Percentiles rank a stretch among this genome's conserved stretches.
phyloP scores from a whole-genome alignment of 2,888 invertebrate species.

The Thymelicus acteon region DNA sequence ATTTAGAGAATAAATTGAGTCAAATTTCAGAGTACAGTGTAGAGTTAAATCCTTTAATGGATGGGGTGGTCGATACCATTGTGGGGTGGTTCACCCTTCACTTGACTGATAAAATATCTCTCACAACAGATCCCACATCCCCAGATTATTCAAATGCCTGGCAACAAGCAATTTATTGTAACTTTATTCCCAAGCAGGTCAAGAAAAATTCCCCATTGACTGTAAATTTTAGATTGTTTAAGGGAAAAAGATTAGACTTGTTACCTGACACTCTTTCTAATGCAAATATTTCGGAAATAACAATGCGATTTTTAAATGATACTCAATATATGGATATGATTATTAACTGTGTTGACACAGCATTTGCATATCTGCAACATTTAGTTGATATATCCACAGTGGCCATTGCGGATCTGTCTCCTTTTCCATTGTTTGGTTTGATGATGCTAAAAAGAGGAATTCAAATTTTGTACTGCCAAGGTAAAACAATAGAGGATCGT shows the following conservation, averaged over 20 bases:
- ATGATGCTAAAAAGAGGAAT: constrained; percentile 80
- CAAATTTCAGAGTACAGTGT: constrained; percentile 66
- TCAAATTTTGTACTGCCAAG: constrained; percentile 73
- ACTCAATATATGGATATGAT: constrained; percentile 71
- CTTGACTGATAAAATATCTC: constrained; percentile 85
- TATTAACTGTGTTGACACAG: constrained; percentile 62
- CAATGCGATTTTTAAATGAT: constrained; percentile 80
- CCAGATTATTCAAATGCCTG: constrained; percentile 85
- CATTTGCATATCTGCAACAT: constrained; percentile 68
- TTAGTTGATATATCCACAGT: constrained; percentile 62
- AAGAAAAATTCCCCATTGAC: constrained; percentile 58
- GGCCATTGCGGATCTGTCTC: constrained; percentile 83
- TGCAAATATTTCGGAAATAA: constrained; percentile 60
- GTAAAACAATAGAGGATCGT: constrained; percentile 64
- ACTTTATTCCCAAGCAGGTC: constrained; percentile 68
- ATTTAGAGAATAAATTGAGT: constrained; percentile 70
- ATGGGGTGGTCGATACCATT: constrained; percentile 86
- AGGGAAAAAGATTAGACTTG: constrained; percentile 68
- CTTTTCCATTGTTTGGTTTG: constrained; percentile 87
- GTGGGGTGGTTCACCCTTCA: constrained; percentile 90
- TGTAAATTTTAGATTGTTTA: constrained; percentile 62
- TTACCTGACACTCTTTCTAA: constrained; percentile 53
- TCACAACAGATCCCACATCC: constrained; percentile 86
- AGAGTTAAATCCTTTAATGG: constrained; percentile 62
- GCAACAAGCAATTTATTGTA: constrained; percentile 91